Conservation (phyloP, 1,140 invertebrate genomes). For the Antheraea mylitta region DNA sequence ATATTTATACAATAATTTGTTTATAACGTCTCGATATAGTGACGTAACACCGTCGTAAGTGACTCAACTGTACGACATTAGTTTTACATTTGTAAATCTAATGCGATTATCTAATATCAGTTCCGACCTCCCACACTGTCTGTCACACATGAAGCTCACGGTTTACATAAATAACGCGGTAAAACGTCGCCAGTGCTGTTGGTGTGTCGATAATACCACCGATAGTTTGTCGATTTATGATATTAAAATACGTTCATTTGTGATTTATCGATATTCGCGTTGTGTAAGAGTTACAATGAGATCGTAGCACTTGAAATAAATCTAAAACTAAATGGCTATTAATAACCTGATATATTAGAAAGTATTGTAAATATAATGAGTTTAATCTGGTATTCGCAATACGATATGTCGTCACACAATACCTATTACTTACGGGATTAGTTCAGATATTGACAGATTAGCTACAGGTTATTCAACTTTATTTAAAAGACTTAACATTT, state of each 20-base stretch:
- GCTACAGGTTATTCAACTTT: conserved; percentile 1
- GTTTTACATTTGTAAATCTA: conserved; percentile 54
- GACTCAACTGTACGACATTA: conserved; percentile 30
- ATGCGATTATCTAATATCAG: conserved; percentile 63
- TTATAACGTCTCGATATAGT: neutral
- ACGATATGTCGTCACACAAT: neutral
- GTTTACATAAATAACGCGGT: conserved; percentile 13
- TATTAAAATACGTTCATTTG: conserved; percentile 17
- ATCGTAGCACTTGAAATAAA: neutral
- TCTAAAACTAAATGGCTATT: neutral
- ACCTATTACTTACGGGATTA: neutral
- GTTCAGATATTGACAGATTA: neutral
- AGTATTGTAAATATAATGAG: neutral
- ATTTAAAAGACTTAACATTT: neutral
- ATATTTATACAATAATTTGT: neutral
- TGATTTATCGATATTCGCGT: conserved; percentile 6
- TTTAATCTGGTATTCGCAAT: neutral
- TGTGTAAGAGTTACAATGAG: neutral
- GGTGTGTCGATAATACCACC: conserved; percentile 34
- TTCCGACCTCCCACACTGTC: conserved; percentile 52
- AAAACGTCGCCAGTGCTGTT: conserved; percentile 22
- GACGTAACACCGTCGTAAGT: conserved; percentile 17
- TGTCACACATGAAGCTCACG: conserved; percentile 45
- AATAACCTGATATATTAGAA: conserved; percentile 1
- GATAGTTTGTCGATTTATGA: conserved; percentile 20